phyloP scores from a whole-genome alignment of 2,113 vertebrate species.

The Lepisosteus oculatus region DNA sequence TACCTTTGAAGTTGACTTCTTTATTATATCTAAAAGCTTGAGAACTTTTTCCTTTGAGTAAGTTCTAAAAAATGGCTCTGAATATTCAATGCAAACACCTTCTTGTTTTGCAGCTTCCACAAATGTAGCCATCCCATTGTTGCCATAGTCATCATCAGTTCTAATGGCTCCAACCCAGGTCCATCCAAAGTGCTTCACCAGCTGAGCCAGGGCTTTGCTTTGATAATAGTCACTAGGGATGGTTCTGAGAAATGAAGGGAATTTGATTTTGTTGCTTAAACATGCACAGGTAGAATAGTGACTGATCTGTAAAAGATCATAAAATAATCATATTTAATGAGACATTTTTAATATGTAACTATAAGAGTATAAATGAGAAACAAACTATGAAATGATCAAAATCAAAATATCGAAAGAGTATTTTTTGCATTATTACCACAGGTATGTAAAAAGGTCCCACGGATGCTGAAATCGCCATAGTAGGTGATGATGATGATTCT shows the following conservation, averaged over 20 bases:
- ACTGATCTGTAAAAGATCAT: slow-evolving; percentile 45
- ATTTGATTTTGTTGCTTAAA: slow-evolving; percentile 58
- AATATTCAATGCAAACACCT: slow-evolving; percentile 48
- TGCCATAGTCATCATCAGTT: slow-evolving; percentile 31
- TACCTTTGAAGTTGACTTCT: too few species aligned
- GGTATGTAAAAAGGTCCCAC: slow-evolving; percentile 59
- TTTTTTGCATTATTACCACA: slow-evolving; percentile 40
- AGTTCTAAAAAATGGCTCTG: too few species aligned
- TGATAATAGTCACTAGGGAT: slow-evolving; percentile 22
- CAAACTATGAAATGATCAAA: too few species aligned
- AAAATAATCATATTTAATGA: too few species aligned
- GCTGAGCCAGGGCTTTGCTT: background rate
- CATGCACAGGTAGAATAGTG: slow-evolving; percentile 61
- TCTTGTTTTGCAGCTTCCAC: slow-evolving; percentile 37
- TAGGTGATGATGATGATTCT: slow-evolving; percentile 54
- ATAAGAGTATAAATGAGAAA: too few species aligned
- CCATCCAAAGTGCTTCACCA: too few species aligned
- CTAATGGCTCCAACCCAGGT: background rate
- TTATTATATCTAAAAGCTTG: too few species aligned
- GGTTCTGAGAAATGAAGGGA: slow-evolving; percentile 23
- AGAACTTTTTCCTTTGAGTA: too few species aligned
- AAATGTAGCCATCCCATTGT: slow-evolving; percentile 38
- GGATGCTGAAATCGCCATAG: slow-evolving; percentile 51
- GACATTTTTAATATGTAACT: too few species aligned
- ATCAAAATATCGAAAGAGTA: too few species aligned